phyloP scores from a whole-genome alignment of 1,140 invertebrate species.

The Drosophila gunungcola region DNA sequence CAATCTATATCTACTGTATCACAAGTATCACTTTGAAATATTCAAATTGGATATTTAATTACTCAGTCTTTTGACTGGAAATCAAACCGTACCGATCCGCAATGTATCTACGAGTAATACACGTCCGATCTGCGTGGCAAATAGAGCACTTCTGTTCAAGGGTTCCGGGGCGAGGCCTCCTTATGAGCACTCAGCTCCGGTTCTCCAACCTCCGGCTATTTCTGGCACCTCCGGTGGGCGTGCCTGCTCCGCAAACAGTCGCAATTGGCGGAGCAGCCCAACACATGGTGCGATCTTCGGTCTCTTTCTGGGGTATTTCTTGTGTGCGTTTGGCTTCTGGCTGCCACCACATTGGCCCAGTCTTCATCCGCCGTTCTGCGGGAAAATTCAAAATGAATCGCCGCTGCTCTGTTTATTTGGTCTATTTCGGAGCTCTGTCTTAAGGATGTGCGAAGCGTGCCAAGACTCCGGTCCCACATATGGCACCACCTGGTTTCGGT shows the following conservation, averaged over 20 bases:
- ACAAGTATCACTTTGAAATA: constrained; percentile 12
- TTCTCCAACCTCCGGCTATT: constrained; percentile 55
- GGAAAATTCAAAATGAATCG: constrained; percentile 50
- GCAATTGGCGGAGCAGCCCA: constrained; percentile 67
- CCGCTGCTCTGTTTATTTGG: constrained; percentile 31
- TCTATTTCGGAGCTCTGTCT: constrained; percentile 24
- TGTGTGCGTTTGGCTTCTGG: constrained; percentile 4
- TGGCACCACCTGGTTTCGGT: constrained; percentile 43
- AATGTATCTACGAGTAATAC: constrained; percentile 4
- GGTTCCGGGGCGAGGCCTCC: constrained; percentile 45
- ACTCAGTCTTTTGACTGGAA: background rate
- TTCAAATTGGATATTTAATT: constrained; percentile 5
- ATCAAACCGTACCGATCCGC: background rate
- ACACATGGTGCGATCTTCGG: constrained; percentile 74
- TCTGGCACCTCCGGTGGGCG: constrained; percentile 71
- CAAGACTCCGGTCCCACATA: constrained; percentile 27
- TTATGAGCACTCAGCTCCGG: constrained; percentile 51
- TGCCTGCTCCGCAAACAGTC: constrained; percentile 24
- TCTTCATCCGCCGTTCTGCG: constrained; percentile 10
- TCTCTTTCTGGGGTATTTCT: constrained; percentile 28
- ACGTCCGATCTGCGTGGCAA: constrained; percentile 42
- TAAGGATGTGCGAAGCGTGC: constrained; percentile 51
- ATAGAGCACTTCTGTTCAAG: constrained; percentile 55
- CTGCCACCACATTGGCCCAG: constrained; percentile 69
- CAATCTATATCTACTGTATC: background rate